Evolutionary conservation across 2,888 invertebrate genomes (phyloP), one percentile per base, ranked within the genome.

Genomic region (Pasiphila rectangulata): DNA sequence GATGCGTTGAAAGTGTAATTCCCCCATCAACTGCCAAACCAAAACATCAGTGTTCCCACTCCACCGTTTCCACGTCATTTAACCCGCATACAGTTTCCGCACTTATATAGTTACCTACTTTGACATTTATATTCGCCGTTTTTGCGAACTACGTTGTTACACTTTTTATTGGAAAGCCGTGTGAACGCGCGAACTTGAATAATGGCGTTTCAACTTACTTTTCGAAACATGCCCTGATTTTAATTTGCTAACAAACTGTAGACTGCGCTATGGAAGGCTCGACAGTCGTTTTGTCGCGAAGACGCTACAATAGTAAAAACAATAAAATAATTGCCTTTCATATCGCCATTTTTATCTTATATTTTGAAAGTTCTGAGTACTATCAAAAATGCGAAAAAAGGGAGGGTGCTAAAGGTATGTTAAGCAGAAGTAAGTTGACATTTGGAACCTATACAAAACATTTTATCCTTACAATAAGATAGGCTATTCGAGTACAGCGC

Each of bases 1-100:
- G n/a, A 30, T 16, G 13, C 1, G 3, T 19, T 13, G 13, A 19
- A 6, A n/a, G 15, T 4, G 3, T 1, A 25, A 6, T 6, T 29
- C 39, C 43, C 48, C 29, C 15, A 40, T 9, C 10, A 10, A 38
- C 24, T 32, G 17, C n/a, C 13, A 7, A 40, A 17, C 53, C 61
- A 55, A 64, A 65, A 68, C 69, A 67, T 45, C 56, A 51, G 47
- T 64, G 61, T 69, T 69, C 66, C 70, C 71, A 64, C 66, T 65
- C 61, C 46, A 48, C 64, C 66, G 67, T 80, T 84, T 84, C 80
- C 73, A 71, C 69, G 51, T 73, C 86, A 85, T 85, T 85, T 70
- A 73, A 61, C 75, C 63, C 61, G 64, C 62, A 61, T 61, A 69
- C 62, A 56, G 72, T 79, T 80, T 84, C 81, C 82, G 75, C 57